Conservation (phyloP, 1,140 invertebrate genomes). For the Eufriesea mexicana region DNA sequence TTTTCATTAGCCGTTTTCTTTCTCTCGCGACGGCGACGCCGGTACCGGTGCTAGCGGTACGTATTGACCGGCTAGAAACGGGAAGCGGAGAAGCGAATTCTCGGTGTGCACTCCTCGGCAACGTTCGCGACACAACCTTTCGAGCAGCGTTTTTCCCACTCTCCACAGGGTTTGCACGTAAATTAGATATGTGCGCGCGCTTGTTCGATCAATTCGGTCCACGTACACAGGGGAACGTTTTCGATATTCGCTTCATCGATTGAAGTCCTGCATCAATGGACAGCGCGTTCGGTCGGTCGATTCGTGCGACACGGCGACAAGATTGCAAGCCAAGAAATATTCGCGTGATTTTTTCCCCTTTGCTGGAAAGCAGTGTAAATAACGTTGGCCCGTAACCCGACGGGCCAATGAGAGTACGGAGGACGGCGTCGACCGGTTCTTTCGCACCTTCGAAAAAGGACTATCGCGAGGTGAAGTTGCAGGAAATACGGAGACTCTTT, state of each 20-base stretch:
- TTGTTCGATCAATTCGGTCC: conserved; percentile 35
- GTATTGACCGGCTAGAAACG: not conserved
- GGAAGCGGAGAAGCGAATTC: not conserved
- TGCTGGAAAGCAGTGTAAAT: not conserved
- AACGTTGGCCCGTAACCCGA: not conserved
- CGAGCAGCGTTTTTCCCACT: not conserved
- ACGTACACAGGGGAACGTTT: conserved; percentile 26
- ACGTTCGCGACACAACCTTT: not conserved
- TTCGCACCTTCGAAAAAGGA: not conserved
- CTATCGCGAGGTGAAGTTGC: not conserved
- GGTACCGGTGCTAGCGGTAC: no score
- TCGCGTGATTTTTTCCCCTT: not conserved
- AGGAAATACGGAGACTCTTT: not conserved
- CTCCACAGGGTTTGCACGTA: not conserved
- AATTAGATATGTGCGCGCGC: conserved; percentile 38
- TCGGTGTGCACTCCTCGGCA: not conserved
- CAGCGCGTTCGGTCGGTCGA: not conserved
- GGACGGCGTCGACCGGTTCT: not conserved
- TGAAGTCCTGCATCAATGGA: conserved; percentile 26
- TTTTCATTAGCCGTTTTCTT: conserved; percentile 3
- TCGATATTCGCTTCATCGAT: conserved; percentile 48
- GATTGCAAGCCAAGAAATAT: conserved; percentile 28
- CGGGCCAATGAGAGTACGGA: not conserved
- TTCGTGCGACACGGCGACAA: conserved; percentile 25
- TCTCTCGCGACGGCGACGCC: not conserved